A percentile compares a stretch with the other conserved stretches of the same genome.
Evolutionary conservation across 37 sponge, comb jelly and placozoan species (phyloP).

Genomic region (Bolinopsis microptera): DNA sequence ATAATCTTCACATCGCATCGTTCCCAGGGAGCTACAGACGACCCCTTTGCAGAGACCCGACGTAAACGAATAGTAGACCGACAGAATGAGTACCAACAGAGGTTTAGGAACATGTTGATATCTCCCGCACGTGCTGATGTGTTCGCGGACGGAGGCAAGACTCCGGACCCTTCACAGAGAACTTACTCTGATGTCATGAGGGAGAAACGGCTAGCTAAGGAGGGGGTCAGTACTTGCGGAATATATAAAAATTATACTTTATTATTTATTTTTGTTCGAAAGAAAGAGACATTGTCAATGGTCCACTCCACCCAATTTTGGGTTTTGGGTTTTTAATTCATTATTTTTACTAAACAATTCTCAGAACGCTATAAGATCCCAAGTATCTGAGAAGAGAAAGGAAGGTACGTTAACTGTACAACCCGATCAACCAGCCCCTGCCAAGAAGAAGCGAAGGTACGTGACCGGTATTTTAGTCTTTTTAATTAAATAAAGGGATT

Average conservation of each 20-base stretch:
- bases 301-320: too few species aligned
- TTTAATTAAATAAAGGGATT: too few species aligned
- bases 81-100: slow-evolving; percentile 83
- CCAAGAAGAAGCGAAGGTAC: slow-evolving; percentile 32
- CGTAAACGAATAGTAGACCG: slow-evolving; percentile 71
- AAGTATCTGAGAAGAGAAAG: slow-evolving; percentile 58
- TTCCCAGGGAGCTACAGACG: slow-evolving; percentile 66
- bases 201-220: slow-evolving; percentile 71
- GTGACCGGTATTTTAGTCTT: too few species aligned
- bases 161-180: slow-evolving; percentile 81
- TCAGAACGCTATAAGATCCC: slow-evolving; percentile 2
- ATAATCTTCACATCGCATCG: too few species aligned
- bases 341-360: too few species aligned
- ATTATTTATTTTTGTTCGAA: background rate
- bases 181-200: slow-evolving; percentile 81
- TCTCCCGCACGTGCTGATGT: slow-evolving; percentile 85
- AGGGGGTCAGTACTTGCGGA: slow-evolving; percentile 71
- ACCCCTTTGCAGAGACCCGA: slow-evolving; percentile 72
- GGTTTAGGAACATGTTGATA: slow-evolving; percentile 71
- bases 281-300: too few species aligned
- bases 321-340: too few species aligned
- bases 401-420: slow-evolving; percentile 50
- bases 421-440: slow-evolving; percentile 23
- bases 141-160: slow-evolving; percentile 82
- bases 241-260: too few species aligned